Conservation (phyloP, 2,888 invertebrate genomes). For the Erannis defoliaria region DNA sequence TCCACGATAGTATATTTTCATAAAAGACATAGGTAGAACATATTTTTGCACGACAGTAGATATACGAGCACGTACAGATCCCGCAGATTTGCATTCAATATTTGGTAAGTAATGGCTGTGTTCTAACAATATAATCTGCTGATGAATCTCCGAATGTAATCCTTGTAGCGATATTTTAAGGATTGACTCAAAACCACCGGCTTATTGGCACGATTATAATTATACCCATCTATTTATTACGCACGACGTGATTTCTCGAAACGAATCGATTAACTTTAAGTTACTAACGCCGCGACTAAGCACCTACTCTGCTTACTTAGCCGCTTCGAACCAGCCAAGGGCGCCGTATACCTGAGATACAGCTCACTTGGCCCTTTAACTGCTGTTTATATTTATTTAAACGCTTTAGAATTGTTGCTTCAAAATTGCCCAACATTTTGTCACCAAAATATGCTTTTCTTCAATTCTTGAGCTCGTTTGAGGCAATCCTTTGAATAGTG, state of each 20-base stretch:
- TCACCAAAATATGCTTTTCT: conserved; percentile 31
- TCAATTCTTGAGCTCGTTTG: conserved; percentile 25
- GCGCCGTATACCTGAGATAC: conserved; percentile 39
- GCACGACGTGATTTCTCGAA: conserved; percentile 18
- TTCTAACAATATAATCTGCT: conserved; percentile 26
- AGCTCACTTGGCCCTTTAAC: conserved; percentile 19
- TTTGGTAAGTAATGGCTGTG: conserved; percentile 41
- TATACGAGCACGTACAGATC: conserved; percentile 58
- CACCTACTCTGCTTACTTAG: conserved; percentile 5
- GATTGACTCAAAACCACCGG: conserved; percentile 18
- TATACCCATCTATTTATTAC: neutral
- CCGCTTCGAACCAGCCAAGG: conserved; percentile 28
- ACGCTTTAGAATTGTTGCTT: conserved; percentile 21
- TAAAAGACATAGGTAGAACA: conserved; percentile 62
- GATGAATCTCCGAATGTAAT: conserved; percentile 7
- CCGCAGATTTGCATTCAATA: conserved; percentile 21
- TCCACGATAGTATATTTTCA: conserved; percentile 76
- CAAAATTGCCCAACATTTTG: conserved; percentile 35
- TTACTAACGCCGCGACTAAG: conserved; percentile 1
- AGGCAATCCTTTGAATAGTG: conserved; percentile 18
- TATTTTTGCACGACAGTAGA: conserved; percentile 82
- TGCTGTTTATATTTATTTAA: neutral
- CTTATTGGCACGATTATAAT: neutral
- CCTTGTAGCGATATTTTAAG: conserved; percentile 1
- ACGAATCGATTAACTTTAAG: neutral